Base-by-base conservation (phyloP, 2,888 invertebrate genomes). In the Tillus elongatus region DNA sequence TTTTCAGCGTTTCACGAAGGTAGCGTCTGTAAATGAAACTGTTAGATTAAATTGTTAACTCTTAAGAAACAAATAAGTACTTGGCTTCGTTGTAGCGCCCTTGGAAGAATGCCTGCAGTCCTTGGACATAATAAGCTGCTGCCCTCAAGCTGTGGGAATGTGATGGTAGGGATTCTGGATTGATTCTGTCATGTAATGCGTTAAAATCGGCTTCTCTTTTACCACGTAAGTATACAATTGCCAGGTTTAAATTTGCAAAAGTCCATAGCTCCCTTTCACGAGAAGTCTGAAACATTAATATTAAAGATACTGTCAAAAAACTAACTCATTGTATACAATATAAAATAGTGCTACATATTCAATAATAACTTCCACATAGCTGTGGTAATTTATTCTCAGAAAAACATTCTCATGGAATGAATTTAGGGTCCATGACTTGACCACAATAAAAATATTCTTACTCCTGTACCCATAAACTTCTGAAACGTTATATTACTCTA, bases 61-160 rank as follows among this genome's bases (percentile, higher is more conserved):
- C 35, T 29, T 30, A 13, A 36, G 14, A 31, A 26, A 11, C 11
- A 9, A 3, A 15, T 13, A 73, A 81, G 74, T 68, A 95, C 93
- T 97, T 97, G 48, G 96, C 95, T 67, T 98, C 96, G 58, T 93
- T 91, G 62, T 92, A 95, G 61, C 90, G 76, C 42, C 88, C 87
- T 63, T 93, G 92, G 68, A 96, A 95, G 70, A 97, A 97, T 1
- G 93, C 90, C 63, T 97, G 95, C 11, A 98, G 72, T 2, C 96
- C 97, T 60, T 93, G 83, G 26, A 98, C 95, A 64, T 95, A 97
- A 68, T 90, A 92, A 1, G 91, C 90, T 4, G 92, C 91, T n/a
- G 96, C 96, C 60, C 89, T 78, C 44, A 97, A 69, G 39, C 93
- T 91, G 63, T 96, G 93, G 36, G 93, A 93, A 66, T 86, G 85